phyloP scores from a whole-genome alignment of 2,113 vertebrate species.

The Myotis lucifugus region DNA sequence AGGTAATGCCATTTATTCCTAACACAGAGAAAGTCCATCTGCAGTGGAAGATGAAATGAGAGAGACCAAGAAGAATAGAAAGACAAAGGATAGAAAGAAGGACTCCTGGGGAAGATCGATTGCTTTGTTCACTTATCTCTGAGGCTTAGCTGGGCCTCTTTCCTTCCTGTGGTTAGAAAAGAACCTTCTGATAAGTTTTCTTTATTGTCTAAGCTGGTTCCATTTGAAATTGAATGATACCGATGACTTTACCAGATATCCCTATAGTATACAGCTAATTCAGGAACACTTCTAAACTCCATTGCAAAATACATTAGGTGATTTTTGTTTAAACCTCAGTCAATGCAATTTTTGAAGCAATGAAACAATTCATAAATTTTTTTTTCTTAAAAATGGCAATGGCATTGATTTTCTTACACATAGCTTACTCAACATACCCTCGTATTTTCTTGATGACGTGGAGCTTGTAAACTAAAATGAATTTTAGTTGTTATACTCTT shows the following conservation, averaged over 20 bases:
- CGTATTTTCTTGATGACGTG: not conserved
- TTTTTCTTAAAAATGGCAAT: not conserved
- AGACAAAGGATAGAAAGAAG: not conserved
- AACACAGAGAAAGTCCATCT: not conserved
- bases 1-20: not conserved
- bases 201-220: not conserved
- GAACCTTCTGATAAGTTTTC: not conserved
- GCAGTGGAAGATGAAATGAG: not conserved
- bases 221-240: not conserved
- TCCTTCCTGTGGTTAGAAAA: not conserved
- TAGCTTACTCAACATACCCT: not conserved
- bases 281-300: not conserved
- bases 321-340: not conserved
- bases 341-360: not conserved
- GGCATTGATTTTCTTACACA: not conserved
- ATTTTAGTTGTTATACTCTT: not conserved
- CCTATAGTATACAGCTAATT: not conserved
- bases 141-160: not conserved
- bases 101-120: not conserved
- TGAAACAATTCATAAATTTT: not conserved
- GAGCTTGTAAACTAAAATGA: not conserved
- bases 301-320: not conserved
- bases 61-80: not conserved
- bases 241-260: not conserved
- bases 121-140: not conserved